A percentile compares a stretch with the other conserved stretches of the same genome.
Conservation (phyloP, 2,797 vertebrate genomes). For the Lagorchestes hirsutus region DNA sequence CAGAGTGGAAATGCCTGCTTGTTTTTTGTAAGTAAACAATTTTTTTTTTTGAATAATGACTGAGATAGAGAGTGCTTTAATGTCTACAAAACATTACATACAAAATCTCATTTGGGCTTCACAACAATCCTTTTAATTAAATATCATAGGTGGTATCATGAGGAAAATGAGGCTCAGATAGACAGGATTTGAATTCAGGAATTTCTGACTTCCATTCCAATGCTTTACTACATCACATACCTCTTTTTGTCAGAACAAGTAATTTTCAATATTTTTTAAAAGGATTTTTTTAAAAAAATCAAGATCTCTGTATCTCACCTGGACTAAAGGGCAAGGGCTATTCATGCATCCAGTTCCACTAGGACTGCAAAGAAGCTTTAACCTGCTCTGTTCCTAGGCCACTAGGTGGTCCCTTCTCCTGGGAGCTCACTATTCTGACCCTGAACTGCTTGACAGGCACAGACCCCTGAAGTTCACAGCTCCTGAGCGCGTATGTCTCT, state of each 20-base stretch:
- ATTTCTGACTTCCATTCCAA: background rate
- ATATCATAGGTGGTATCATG: background rate
- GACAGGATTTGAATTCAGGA: background rate
- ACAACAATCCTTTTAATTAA: background rate
- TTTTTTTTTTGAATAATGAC: background rate
- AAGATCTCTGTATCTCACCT: background rate
- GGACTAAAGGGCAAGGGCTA: background rate
- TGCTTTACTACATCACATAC: background rate
- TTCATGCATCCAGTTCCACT: background rate
- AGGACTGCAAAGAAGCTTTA: background rate
- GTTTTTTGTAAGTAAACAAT: background rate
- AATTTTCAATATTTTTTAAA: background rate
- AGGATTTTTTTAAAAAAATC: background rate
- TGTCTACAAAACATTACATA: background rate
- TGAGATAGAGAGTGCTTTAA: background rate
- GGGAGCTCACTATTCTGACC: background rate
- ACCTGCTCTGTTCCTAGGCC: background rate
- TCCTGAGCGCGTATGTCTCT: background rate
- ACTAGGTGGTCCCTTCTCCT: background rate
- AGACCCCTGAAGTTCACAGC: background rate
- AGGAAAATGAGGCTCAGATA: background rate
- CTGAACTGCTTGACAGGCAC: background rate
- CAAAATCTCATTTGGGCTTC: background rate
- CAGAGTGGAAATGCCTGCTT: background rate
- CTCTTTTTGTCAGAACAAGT: background rate